A percentile compares a stretch with the other conserved stretches of the same genome.
Evolutionary conservation across 2,888 invertebrate genomes (phyloP).

Genomic region (Anthrax anthrax): DNA sequence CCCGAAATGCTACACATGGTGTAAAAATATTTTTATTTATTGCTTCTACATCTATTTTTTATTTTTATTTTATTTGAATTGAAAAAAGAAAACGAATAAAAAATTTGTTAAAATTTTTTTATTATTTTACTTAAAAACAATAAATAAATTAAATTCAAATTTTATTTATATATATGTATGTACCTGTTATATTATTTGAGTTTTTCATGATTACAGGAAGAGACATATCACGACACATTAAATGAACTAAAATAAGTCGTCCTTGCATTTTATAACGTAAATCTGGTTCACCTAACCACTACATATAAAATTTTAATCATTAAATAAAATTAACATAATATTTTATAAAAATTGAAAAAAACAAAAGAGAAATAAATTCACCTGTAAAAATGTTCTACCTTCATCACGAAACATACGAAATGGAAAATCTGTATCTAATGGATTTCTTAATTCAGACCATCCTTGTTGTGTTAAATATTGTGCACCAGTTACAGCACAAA

Average conservation of each 20-base stretch:
- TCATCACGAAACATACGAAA: slow-evolving; percentile 69
- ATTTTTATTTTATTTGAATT: background rate
- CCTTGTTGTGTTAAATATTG: slow-evolving; percentile 66
- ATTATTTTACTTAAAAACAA: too few relatives aligned
- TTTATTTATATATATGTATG: background rate
- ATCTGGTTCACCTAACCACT: slow-evolving; percentile 77
- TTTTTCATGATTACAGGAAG: slow-evolving; percentile 37
- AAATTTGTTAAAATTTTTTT: too few relatives aligned
- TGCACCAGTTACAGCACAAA: slow-evolving; percentile 74
- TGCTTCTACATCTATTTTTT: slow-evolving; percentile 20
- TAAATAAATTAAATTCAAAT: too few relatives aligned
- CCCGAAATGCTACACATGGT: slow-evolving; percentile 74
- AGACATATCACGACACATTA: slow-evolving; percentile 62
- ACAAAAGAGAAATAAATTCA: slow-evolving; percentile 23
- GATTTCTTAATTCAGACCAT: slow-evolving; percentile 66
- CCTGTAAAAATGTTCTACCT: slow-evolving; percentile 67
- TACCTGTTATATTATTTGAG: slow-evolving; percentile 13
- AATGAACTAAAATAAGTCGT: slow-evolving; percentile 60
- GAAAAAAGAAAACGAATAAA: too few relatives aligned
- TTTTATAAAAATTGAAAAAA: too few relatives aligned
- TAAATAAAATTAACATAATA: too few relatives aligned
- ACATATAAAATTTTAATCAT: slow-evolving; percentile 15
- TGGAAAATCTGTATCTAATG: slow-evolving; percentile 62
- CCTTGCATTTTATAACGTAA: slow-evolving; percentile 64
- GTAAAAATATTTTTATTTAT: slow-evolving; percentile 51